Evolutionary conservation across 2,888 invertebrate species (phyloP), one percentile per base, ranked within the genome.

Genomic region (Encarsia formosa): DNA sequence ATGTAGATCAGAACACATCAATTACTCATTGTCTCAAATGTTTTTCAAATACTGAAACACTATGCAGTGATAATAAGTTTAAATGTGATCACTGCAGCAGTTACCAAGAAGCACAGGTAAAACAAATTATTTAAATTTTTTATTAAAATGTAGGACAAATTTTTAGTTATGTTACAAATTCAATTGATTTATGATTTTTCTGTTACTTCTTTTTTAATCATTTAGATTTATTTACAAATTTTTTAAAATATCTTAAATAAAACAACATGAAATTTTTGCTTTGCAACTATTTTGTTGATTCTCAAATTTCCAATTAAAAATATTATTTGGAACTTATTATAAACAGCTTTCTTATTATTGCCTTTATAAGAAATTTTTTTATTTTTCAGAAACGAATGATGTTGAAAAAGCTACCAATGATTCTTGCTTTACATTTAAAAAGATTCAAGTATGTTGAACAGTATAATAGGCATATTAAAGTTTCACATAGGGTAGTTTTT

Each of bases 21-120:
- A 98, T 99, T 63, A 98, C 97, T 1, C 96, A 98, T 77, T 99
- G 98, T 77, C 81, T 99, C 61, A 84, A 92, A 65, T 97, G 96
- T 76, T 98, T 97, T 77, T 96, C 96, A 71, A 96, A 95, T 77
- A 98, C 96, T 54, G 99, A 99, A 76, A 99, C 98, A 2, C 81
- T 99, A 38, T 96, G 97, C 78, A 93, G 91, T 68, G 99, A 99
- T 77, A 98, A 99, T 81, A 99, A 99, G 78, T 99, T 99, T 75
- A 97, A 98, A 78, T 99, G 99, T 77, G 98, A 99, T 79, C 91
- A 95, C 69, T 99, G 99, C 75, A 94, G 94, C 78, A 96, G 95
- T 77, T 98, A 98, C 77, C 98, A 99, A 76, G 98, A 99, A 78
- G 98, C 98, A 38, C 96, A 97, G 81, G 79, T 79, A 63, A 38